These are phyloP conservation scores for Rhingia campestris DNA, from an alignment of 2,888 invertebrate genomes.

Conservation along the genomic window DNA sequence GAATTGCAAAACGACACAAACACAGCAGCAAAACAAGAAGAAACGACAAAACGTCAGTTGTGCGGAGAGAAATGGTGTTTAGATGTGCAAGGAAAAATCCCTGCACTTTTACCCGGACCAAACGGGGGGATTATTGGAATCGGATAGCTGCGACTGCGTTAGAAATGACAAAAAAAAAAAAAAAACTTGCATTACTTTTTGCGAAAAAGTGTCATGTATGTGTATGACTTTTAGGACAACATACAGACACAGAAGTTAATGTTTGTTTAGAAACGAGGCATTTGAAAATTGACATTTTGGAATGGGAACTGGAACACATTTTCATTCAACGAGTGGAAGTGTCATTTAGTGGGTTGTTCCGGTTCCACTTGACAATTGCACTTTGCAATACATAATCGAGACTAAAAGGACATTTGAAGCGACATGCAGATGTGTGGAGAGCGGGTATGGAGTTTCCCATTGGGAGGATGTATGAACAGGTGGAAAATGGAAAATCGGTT, in stretches of 20 bases:
- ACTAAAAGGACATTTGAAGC: conserved; percentile 10
- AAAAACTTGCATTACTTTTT: conserved; percentile 41
- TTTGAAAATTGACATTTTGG: conserved; percentile 25
- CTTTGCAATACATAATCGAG: conserved; percentile 3
- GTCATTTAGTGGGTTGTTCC: conserved; percentile 36
- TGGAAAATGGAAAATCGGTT: neutral
- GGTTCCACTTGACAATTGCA: conserved; percentile 59
- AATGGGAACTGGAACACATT: conserved; percentile 47
- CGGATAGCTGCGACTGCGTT: conserved; percentile 68
- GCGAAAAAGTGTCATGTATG: neutral
- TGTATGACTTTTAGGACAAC: conserved; percentile 15
- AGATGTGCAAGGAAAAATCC: conserved; percentile 17
- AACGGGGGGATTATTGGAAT: conserved; percentile 12
- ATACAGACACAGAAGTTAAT: conserved; percentile 6
- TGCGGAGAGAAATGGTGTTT: neutral
- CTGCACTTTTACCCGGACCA: conserved; percentile 53
- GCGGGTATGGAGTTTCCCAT: conserved; percentile 27
- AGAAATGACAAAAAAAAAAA: conserved; percentile 40
- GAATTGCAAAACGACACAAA: conserved; percentile 38
- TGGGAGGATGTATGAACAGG: conserved; percentile 35
- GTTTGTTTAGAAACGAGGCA: conserved; percentile 46
- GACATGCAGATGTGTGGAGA: neutral
- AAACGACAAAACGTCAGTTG: conserved; percentile 1
- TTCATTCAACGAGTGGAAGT: conserved; percentile 27
- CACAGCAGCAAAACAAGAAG: too few relatives aligned